phyloP scores from a whole-genome alignment of 2,888 invertebrate species.

The Malthinus seriepunctatus region DNA sequence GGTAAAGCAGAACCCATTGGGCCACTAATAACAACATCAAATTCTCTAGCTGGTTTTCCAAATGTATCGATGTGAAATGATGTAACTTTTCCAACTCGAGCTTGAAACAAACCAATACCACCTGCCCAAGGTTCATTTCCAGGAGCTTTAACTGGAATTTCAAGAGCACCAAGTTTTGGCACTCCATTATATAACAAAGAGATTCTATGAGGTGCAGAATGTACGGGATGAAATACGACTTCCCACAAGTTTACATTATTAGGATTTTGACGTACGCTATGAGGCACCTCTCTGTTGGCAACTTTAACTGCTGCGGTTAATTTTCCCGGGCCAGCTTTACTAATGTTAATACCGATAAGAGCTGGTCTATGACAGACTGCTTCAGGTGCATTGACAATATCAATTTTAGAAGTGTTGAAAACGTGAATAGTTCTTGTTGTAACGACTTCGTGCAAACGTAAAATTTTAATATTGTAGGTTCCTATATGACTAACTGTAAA shows the following conservation, averaged over 20 bases:
- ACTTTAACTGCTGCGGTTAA: conserved; percentile 80
- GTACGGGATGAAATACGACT: conserved; percentile 84
- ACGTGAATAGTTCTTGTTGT: conserved; percentile 63
- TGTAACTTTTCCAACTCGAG: conserved; percentile 78
- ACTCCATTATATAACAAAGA: conserved; percentile 86
- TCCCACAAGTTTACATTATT: conserved; percentile 76
- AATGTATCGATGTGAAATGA: conserved; percentile 89
- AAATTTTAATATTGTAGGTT: conserved; percentile 49
- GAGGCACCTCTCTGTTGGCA: conserved; percentile 80
- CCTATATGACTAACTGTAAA: conserved; percentile 64
- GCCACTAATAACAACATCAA: conserved; percentile 81
- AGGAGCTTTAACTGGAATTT: conserved; percentile 56
- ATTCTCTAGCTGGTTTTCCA: conserved; percentile 82
- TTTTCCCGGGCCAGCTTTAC: conserved; percentile 79
- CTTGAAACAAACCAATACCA: conserved; percentile 81
- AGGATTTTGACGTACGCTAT: conserved; percentile 74
- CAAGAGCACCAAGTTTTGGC: conserved; percentile 65
- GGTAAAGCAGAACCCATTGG: conserved; percentile 54
- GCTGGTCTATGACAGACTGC: conserved; percentile 81
- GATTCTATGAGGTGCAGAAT: conserved; percentile 86
- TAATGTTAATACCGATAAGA: conserved; percentile 68
- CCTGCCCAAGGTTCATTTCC: conserved; percentile 64
- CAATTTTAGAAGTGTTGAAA: conserved; percentile 67
- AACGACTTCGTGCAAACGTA: conserved; percentile 43
- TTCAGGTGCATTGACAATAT: conserved; percentile 58